Base-by-base conservation (phyloP, 2,113 vertebrate species). In the Panurus biarmicus region DNA sequence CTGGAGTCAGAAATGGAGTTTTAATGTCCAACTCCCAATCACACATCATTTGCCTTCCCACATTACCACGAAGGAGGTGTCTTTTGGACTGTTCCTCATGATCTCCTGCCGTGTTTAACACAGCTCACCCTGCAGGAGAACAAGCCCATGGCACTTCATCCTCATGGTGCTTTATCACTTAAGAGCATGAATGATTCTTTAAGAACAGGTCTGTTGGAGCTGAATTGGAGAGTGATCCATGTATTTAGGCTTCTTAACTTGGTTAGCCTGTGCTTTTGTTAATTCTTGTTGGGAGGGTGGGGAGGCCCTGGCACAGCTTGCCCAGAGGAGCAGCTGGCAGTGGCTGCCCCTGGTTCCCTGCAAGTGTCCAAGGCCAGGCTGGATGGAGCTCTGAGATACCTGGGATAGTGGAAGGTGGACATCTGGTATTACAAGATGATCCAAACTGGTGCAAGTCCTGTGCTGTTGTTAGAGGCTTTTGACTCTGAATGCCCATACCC, bases 301-400 rank as follows among this genome's bases (percentile, higher is more conserved):
- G 1, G 0, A 50, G 14, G 7, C 14, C 21, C 66, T 57, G 22
- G 44, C 26, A 66, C 15, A 51, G 18, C 31, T 3, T 65, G 7
- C 11, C 13, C 86, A 66, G 33, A 73, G 19, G 33, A 73, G 19
- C 0, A 29, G 44, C 20, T 73, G 23, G n/a, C n/a, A n/a, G n/a
- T 58, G 60, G 45, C 12, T 38, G 28, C 7, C 29, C 38, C 53
- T 40, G 29, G 9, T 40, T 53, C 24, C n/a, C 16, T 89, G 45
- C 7, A 0, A 53, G 13, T n/a, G 13, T 2, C n/a, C 45, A 60
- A 31, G 20, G 24, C 60, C 11, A 12, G 69, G 45, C 0, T n/a
- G 29, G 38, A 40, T 5, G 7, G 24, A 11, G 14, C 29, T 89
- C 8, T 17, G 45, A 53, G 9, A 6, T 19, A 1, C 4, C 26